Conservation (phyloP, 2,888 invertebrate species). For the Calameuta filiformis region DNA sequence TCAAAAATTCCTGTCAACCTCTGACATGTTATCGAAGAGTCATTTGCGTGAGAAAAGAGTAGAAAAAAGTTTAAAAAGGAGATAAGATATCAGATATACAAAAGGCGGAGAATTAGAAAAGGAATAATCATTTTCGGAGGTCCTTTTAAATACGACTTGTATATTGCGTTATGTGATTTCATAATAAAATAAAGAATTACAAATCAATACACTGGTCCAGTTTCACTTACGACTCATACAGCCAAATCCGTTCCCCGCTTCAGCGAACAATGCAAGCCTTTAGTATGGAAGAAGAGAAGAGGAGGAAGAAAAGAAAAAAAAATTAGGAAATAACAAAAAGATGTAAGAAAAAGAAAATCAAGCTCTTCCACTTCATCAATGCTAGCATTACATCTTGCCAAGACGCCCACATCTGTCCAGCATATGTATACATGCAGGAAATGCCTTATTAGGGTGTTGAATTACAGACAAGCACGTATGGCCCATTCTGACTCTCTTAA, state of each 20-base stretch:
- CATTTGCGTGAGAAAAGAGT: neutral
- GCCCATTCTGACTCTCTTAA: neutral
- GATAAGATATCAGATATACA: neutral
- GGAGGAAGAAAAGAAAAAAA: neutral
- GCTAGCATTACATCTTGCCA: neutral
- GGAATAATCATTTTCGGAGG: neutral
- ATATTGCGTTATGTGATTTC: slow-evolving; percentile 52
- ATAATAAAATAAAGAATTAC: slow-evolving; percentile 48
- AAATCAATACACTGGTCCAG: slow-evolving; percentile 3
- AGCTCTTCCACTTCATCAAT: neutral
- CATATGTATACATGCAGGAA: slow-evolving; percentile 57
- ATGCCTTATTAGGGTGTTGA: slow-evolving; percentile 50
- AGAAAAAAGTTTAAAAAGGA: neutral
- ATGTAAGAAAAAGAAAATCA: neutral
- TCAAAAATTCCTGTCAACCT: slow-evolving; percentile 33
- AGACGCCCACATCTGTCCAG: slow-evolving; percentile 38
- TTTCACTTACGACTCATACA: neutral
- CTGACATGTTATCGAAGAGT: neutral
- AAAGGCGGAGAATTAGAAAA: neutral
- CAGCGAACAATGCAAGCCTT: slow-evolving; percentile 14
- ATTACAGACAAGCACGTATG: slow-evolving; percentile 16
- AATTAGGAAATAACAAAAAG: neutral
- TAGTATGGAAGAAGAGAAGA: neutral
- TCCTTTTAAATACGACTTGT: slow-evolving; percentile 24
- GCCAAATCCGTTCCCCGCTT: neutral